Evolutionary conservation across 2,113 vertebrate species (phyloP).

Genomic region (Phaethornis superciliosus): DNA sequence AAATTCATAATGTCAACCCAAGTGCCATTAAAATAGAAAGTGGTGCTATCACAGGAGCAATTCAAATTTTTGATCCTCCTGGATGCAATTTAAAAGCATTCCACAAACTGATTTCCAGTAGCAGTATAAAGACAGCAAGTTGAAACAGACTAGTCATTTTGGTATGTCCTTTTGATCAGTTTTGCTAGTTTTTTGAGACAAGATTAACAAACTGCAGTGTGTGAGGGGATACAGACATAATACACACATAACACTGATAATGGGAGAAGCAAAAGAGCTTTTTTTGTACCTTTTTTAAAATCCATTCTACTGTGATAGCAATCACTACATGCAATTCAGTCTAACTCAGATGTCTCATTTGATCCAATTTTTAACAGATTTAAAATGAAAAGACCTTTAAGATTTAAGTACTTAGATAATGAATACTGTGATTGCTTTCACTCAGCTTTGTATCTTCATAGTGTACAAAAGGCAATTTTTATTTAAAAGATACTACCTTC

Average conservation of each 20-base stretch:
- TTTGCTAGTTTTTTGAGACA: not conserved
- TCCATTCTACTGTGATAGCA: not conserved
- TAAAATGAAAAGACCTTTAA: not conserved
- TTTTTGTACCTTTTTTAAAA: not conserved
- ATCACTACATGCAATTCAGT: not conserved
- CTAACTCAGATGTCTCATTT: not conserved
- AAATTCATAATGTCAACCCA: not conserved
- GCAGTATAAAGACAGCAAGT: not conserved
- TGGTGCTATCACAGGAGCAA: not conserved
- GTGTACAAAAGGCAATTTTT: not conserved
- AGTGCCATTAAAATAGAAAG: not conserved
- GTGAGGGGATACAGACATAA: not conserved
- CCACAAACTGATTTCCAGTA: not conserved
- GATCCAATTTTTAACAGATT: constrained; percentile 14
- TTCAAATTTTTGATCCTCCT: not conserved
- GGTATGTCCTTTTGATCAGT: not conserved
- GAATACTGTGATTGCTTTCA: not conserved
- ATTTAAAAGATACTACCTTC: not conserved
- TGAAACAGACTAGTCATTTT: not conserved
- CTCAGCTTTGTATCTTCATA: constrained; percentile 27
- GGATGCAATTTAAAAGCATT: not conserved
- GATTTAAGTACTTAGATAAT: constrained; percentile 15
- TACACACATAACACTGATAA: not conserved
- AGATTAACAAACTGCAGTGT: not conserved
- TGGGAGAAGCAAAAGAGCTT: not conserved